phyloP scores from a whole-genome alignment of 53 echinoderm and acorn worm species.

The Glandiceps talaboti region DNA sequence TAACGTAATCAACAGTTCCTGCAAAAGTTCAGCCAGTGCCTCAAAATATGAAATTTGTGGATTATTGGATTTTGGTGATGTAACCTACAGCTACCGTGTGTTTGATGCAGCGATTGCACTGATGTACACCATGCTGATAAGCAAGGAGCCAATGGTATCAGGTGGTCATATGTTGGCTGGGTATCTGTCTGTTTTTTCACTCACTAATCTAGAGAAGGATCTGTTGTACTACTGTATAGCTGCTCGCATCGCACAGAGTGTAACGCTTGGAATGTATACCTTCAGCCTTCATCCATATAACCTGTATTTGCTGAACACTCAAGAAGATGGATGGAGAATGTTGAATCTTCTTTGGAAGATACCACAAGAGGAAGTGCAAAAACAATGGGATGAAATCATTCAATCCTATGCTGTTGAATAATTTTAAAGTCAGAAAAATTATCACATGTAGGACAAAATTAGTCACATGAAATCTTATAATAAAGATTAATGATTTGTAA shows the following conservation, averaged over 20 bases:
- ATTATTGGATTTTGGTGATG: background rate
- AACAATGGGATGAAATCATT: background rate
- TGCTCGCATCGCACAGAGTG: background rate
- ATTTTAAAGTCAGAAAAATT: too few species aligned
- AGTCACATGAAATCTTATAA: too few species aligned
- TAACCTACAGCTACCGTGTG: background rate
- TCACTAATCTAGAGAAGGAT: background rate
- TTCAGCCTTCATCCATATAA: background rate
- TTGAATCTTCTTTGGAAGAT: background rate
- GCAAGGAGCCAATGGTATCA: background rate
- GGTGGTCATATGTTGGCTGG: background rate
- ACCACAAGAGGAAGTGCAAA: background rate
- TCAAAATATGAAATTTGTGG: background rate
- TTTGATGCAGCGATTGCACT: background rate
- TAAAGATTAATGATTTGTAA: too few species aligned
- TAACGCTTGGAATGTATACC: background rate
- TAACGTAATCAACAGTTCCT: background rate
- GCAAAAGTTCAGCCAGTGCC: background rate
- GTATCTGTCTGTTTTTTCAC: background rate
- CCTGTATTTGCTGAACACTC: background rate
- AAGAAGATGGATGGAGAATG: background rate
- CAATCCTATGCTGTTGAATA: too few species aligned
- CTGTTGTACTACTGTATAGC: background rate
- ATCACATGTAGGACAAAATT: too few species aligned
- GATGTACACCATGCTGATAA: background rate